phyloP scores from a whole-genome alignment of 1,140 invertebrate species.

The Halesus radiatus region DNA sequence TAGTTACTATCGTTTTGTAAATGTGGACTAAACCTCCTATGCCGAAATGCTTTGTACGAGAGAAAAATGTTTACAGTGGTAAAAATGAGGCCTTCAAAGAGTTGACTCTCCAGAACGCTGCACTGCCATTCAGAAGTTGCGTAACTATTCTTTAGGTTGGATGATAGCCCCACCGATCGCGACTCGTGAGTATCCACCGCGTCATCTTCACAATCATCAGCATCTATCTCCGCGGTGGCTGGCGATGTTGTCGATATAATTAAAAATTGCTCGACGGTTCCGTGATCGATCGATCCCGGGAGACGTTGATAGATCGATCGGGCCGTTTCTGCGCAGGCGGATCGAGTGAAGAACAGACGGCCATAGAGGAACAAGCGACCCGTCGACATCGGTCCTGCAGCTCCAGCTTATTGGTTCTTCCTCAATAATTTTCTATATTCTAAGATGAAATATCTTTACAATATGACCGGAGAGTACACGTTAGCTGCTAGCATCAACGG shows the following conservation, averaged over 20 bases:
- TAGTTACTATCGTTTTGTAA: no score
- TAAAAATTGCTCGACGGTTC: conserved; percentile 43
- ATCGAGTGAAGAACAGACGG: not conserved
- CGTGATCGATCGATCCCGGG: conserved; percentile 38
- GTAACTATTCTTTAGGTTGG: not conserved
- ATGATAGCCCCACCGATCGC: not conserved
- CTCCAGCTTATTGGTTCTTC: no score
- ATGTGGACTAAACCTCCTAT: not conserved
- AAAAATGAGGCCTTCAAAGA: not conserved
- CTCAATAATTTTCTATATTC: no score
- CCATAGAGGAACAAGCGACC: not conserved
- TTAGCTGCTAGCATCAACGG: no score
- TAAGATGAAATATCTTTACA: no score
- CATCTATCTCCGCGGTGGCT: not conserved
- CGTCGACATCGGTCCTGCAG: no score
- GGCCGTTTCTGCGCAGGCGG: not conserved
- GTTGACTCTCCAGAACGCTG: not conserved
- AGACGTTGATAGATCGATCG: conserved; percentile 49
- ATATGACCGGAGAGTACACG: no score
- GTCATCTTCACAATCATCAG: conserved; percentile 16
- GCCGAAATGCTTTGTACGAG: not conserved
- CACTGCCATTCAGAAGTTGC: conserved; percentile 13
- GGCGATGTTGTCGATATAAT: conserved; percentile 38
- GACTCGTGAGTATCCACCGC: conserved; percentile 17
- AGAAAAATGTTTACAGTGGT: not conserved